Conservation (phyloP, 64 coral and sea anemone genomes). For the Platygyra sinensis region DNA sequence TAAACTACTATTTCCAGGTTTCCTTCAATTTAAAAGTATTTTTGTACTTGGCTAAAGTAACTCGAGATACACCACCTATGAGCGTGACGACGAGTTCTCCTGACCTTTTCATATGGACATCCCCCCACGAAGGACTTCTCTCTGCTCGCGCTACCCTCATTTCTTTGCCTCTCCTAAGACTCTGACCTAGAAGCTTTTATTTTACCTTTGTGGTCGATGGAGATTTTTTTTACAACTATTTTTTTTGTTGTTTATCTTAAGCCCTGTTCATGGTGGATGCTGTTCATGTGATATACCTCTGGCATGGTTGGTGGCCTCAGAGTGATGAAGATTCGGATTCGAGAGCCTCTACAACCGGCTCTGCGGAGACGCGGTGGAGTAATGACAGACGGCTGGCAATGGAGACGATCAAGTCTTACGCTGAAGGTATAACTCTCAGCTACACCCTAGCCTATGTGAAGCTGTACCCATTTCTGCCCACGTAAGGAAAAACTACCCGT, state of each 20-base stretch:
- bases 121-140: too few relatives aligned
- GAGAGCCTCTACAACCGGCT: conserved; percentile 85
- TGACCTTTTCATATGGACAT: too few relatives aligned
- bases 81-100: too few relatives aligned
- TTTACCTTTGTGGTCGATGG: neutral
- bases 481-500: too few relatives aligned
- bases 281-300: conserved; percentile 82
- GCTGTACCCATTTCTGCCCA: too few relatives aligned
- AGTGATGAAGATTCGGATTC: conserved; percentile 72
- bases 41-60: too few relatives aligned
- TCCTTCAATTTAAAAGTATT: too few relatives aligned
- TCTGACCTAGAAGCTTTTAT: too few relatives aligned
- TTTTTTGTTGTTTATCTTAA: conserved; percentile 58
- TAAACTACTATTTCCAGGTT: too few relatives aligned
- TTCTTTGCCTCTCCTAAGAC: too few relatives aligned
- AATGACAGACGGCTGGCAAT: conserved; percentile 91
- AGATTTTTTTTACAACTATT: neutral
- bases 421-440: conserved; percentile 54
- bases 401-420: conserved; percentile 96
- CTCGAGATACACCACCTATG: too few relatives aligned
- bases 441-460: neutral
- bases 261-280: conserved; percentile 88
- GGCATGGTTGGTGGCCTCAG: conserved; percentile 97
- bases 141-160: too few relatives aligned
- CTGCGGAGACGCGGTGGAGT: conserved; percentile 83